Conservation (phyloP, 2,888 invertebrate genomes). For the Ellobium chinense region DNA sequence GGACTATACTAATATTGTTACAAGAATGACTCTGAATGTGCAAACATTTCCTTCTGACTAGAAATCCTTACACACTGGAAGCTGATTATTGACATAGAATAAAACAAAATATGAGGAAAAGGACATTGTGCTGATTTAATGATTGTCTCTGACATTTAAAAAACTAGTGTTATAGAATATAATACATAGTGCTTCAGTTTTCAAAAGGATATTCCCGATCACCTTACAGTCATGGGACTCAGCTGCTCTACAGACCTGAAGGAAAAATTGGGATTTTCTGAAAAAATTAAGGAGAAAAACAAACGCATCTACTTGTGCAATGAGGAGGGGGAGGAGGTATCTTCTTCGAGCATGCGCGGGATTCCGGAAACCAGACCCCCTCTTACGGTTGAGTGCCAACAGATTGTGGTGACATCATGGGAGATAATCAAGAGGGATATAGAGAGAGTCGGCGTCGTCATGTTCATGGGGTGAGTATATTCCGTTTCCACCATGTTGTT, state of each 20-base stretch:
- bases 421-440: conserved; percentile 64
- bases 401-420: conserved; percentile 64
- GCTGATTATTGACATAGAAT: no score
- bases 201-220: no score
- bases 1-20: no score
- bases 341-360: conserved; percentile 40
- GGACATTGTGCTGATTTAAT: no score
- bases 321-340: conserved; percentile 40
- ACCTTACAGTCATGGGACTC: conserved; percentile 23
- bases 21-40: no score
- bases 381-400: conserved; percentile 60
- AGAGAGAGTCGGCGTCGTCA: conserved; percentile 65
- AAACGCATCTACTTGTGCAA: conserved; percentile 44
- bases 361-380: conserved; percentile 53
- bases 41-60: no score
- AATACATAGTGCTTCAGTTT: no score
- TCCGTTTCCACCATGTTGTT: no score
- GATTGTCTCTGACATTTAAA: no score
- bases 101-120: no score
- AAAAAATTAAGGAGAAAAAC: conserved; percentile 30
- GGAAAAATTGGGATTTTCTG: conserved; percentile 29
- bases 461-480: conserved; percentile 71
- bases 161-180: no score
- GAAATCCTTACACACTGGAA: no score
- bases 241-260: conserved; percentile 30